Base-by-base conservation (phyloP, 2,888 invertebrate genomes). In the Melolontha melolontha region DNA sequence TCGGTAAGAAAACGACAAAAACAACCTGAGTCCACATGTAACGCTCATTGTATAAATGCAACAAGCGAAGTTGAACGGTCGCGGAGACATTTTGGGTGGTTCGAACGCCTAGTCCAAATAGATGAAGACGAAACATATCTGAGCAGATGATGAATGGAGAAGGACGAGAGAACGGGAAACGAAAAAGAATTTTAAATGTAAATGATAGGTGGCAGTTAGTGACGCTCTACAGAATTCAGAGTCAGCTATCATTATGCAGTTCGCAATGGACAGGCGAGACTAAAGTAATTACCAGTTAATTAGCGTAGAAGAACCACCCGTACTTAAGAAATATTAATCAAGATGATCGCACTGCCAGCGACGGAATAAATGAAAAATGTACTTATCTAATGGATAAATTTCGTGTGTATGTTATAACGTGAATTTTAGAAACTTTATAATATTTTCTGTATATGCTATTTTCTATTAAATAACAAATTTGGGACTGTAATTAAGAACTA, bases 281-380 rank as follows among this genome's bases (percentile, higher is more conserved):
- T 62, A 62, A 62, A 62, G 47, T 62, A 47, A 62, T 62, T 62
- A 62, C 29, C 47, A 34, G 34, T 47, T 62, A 62, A 62, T 62
- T 62, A 62, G 47, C 59, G 59, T 62, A 47, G 1, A 62, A 47
- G 59, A 62, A 29, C 59, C 47, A 47, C 59, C 59, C 29, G 16
- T 47, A 47, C 47, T 47, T 40, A 39, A 29, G 59, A 34, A 47
- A 62, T 62, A 62, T 47, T 62, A 62, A 62, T 47, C 27, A 57
- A 50, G 34, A 34, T 34, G 6, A 34, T 34, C 34, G 34, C 34
- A 1, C 5, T 34, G 34, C 8, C 34, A 34, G 34, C 34, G 34
- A 10, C 34, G 34, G 8, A 34, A 34, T 34, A 34, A 34, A 34
- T 34, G 10, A 34, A 34, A 34, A 34, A 6, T 34, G 34, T 34